Evolutionary conservation across 2,888 invertebrate genomes (phyloP).

Genomic region (Tachina lurida): DNA sequence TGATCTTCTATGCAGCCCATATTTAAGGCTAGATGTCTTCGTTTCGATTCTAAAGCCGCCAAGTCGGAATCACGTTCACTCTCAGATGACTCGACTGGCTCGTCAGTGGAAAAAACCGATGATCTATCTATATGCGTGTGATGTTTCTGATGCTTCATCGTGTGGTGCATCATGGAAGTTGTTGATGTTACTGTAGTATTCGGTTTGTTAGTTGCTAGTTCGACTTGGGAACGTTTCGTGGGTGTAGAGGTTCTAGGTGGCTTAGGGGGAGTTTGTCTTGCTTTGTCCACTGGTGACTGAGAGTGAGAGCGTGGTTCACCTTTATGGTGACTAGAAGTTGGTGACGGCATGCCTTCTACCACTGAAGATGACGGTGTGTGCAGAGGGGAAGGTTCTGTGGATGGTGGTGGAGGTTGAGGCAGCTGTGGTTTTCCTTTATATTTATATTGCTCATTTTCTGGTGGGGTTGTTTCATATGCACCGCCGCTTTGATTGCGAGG

Average conservation of each 20-base stretch:
- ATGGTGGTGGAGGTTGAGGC: constrained; percentile 74
- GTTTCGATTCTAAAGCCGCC: constrained; percentile 77
- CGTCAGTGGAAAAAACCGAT: constrained; percentile 83
- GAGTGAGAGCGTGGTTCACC: constrained; percentile 72
- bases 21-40: constrained; percentile 84
- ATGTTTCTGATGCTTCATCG: constrained; percentile 56
- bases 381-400: constrained; percentile 68
- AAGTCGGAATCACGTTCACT: constrained; percentile 88
- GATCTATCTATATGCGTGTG: constrained; percentile 74
- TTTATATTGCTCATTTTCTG: constrained; percentile 71
- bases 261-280: constrained; percentile 74
- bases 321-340: constrained; percentile 71
- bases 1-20: constrained; percentile 84
- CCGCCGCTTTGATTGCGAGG: constrained; percentile 77
- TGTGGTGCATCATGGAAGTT: constrained; percentile 22
- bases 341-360: constrained; percentile 66
- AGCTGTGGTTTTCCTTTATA: constrained; percentile 75
- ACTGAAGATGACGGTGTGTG: constrained; percentile 74
- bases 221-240: constrained; percentile 67
- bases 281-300: constrained; percentile 73
- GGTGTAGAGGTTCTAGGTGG: constrained; percentile 74
- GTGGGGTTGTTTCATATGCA: constrained; percentile 69
- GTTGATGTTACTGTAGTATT: constrained; percentile 48
- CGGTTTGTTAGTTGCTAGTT: constrained; percentile 45
- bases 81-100: constrained; percentile 86